Evolutionary conservation across 2,113 vertebrate species (phyloP).

Genomic region (Tachysurus fulvidraco): DNA sequence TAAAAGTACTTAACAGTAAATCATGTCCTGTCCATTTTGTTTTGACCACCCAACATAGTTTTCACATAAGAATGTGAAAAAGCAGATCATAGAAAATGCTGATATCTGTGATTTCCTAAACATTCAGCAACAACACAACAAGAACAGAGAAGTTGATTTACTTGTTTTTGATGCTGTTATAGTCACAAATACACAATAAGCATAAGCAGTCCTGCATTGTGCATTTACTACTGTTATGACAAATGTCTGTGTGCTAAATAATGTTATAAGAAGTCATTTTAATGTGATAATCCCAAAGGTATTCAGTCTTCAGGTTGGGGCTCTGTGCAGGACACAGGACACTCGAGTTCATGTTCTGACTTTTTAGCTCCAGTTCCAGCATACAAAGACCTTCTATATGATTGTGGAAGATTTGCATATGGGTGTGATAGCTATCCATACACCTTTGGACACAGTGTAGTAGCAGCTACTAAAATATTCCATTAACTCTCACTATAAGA

Average conservation of each 20-base stretch:
- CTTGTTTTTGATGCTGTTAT: background rate
- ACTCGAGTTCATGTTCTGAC: background rate
- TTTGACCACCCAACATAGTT: background rate
- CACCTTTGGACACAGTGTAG: background rate
- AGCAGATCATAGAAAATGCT: background rate
- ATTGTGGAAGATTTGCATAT: background rate
- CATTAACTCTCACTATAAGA: background rate
- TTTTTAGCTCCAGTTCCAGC: background rate
- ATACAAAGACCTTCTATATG: background rate
- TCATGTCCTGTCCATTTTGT: background rate
- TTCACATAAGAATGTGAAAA: background rate
- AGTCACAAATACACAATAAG: background rate
- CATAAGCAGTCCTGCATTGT: background rate
- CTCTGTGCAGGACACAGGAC: background rate
- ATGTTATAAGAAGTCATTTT: background rate
- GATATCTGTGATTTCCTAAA: background rate
- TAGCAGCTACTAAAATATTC: background rate
- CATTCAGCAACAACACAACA: background rate
- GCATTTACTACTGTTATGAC: background rate
- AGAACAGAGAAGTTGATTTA: conserved; percentile 5
- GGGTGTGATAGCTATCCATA: background rate
- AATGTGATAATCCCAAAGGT: background rate
- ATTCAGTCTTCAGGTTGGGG: background rate
- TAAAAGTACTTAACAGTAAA: background rate
- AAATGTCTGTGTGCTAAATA: background rate